Conservation (phyloP, 2,888 invertebrate genomes). For the Patella depressa region DNA sequence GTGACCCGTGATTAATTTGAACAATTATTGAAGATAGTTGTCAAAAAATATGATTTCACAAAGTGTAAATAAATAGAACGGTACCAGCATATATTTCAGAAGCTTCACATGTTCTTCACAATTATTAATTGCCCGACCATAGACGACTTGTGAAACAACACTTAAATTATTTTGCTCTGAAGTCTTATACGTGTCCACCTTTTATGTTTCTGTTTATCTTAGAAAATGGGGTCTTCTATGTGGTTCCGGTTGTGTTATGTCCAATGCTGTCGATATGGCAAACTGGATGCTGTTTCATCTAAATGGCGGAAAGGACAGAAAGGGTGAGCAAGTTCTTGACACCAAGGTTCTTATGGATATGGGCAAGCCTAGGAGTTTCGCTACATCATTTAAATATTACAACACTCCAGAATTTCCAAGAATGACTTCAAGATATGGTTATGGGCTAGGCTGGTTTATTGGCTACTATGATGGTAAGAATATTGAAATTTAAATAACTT, state of each 20-base stretch:
- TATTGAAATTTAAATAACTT: neutral
- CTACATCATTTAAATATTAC: constrained; percentile 35
- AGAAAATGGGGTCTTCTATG: constrained; percentile 58
- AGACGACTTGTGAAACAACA: no score
- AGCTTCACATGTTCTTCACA: no score
- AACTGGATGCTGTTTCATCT: constrained; percentile 66
- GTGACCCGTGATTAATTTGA: no score
- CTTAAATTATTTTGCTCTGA: no score
- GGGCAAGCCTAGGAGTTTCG: constrained; percentile 44
- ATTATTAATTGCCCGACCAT: no score
- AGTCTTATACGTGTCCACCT: no score
- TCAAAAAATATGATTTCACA: no score
- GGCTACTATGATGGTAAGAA: constrained; percentile 66
- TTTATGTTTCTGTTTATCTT: constrained; percentile 8
- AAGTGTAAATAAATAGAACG: no score
- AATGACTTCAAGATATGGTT: constrained; percentile 45
- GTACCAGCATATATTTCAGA: no score
- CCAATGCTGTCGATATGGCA: constrained; percentile 62
- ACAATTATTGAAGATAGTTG: no score
- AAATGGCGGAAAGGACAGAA: constrained; percentile 35
- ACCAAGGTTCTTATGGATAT: constrained; percentile 42
- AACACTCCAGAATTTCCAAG: constrained; percentile 53
- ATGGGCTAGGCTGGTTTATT: constrained; percentile 62
- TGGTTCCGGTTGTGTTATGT: constrained; percentile 64
- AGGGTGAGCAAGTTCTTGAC: constrained; percentile 41